These are phyloP conservation scores for Lipophrys pholis DNA, from an alignment of 2,113 vertebrate genomes.

Conservation along the genomic window DNA sequence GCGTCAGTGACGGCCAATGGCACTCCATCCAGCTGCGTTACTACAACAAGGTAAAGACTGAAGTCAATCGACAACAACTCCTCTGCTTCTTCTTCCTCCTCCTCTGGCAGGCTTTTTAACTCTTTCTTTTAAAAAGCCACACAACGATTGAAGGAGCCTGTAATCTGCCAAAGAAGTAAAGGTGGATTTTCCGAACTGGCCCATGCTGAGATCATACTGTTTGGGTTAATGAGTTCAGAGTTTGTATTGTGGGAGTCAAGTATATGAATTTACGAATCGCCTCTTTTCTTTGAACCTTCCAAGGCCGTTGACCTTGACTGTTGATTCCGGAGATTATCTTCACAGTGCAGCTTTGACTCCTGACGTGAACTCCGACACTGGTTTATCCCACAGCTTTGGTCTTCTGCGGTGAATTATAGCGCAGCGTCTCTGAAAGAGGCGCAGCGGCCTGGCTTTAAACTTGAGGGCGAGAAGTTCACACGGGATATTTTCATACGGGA, in stretches of 20 bases:
- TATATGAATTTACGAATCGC: conserved; percentile 5
- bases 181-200: neutral
- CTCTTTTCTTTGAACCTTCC: conserved; percentile 31
- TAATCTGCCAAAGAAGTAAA: neutral
- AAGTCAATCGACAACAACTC: neutral
- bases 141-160: too few species aligned
- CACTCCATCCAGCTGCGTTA: conserved; percentile 95
- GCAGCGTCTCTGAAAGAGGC: neutral
- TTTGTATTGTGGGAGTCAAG: neutral
- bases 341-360: neutral
- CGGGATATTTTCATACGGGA: neutral
- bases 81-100: neutral
- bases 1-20: conserved; percentile 96
- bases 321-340: conserved; percentile 25
- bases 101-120: neutral
- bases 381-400: neutral
- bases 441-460: neutral
- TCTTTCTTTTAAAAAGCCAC: too few species aligned
- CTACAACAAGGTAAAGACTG: conserved; percentile 94
- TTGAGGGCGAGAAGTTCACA: conserved; percentile 40
- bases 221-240: neutral
- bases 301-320: conserved; percentile 34
- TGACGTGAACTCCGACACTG: neutral
- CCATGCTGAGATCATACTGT: neutral
- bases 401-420: conserved; percentile 9